phyloP scores from a whole-genome alignment of 2,113 vertebrate genomes.

The Colinus virginianus region DNA sequence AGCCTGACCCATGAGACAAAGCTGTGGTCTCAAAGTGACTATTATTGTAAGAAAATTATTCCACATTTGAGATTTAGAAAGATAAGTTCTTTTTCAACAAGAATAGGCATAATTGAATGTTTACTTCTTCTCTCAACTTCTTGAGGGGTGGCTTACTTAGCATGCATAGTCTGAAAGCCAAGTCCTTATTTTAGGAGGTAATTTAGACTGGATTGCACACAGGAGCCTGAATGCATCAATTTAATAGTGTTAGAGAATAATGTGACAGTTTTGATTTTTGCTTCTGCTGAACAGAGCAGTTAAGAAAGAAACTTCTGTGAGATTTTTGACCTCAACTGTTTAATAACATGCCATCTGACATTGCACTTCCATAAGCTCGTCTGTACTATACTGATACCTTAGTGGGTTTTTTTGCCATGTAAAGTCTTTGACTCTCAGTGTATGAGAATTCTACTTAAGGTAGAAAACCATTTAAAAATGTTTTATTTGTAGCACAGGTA shows the following conservation, averaged over 20 bases:
- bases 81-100: neutral
- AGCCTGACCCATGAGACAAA: conserved; percentile 34
- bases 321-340: neutral
- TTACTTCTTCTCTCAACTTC: conserved; percentile 37
- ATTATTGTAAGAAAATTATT: conserved; percentile 40
- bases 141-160: conserved; percentile 25
- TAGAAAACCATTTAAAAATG: neutral
- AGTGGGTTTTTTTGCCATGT: neutral
- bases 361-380: neutral
- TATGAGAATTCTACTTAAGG: neutral
- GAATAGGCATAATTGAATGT: conserved; percentile 18
- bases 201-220: conserved; percentile 43
- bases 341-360: neutral
- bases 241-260: conserved; percentile 33
- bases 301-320: neutral
- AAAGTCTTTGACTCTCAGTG: neutral
- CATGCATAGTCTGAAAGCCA: conserved; percentile 18
- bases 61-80: conserved; percentile 8
- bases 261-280: neutral
- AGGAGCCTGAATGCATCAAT: neutral
- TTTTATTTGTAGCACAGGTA: neutral
- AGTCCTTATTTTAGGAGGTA: conserved; percentile 27
- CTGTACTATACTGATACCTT: neutral
- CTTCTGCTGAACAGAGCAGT: neutral
- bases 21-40: conserved; percentile 29